Percentiles rank a stretch among this genome's conserved stretches.
Conservation (phyloP, 2,888 invertebrate genomes). For the Atethmia centrago region DNA sequence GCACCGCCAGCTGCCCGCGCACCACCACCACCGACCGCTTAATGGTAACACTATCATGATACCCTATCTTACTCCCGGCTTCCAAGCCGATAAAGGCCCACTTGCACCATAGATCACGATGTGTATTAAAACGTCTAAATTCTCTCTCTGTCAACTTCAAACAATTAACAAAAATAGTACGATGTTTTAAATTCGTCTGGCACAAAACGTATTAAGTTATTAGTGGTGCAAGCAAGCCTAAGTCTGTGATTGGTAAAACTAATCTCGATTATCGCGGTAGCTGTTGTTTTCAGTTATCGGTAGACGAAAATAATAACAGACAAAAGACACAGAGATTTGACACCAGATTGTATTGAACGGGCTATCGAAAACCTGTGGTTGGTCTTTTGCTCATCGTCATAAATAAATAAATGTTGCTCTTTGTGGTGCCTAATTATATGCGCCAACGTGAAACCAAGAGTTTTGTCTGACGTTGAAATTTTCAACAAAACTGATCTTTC, state of each 20-base stretch:
- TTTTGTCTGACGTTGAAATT: not conserved
- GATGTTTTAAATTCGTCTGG: too few relatives aligned
- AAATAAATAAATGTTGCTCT: not conserved
- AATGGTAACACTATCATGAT: constrained; percentile 79
- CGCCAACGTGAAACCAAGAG: not conserved
- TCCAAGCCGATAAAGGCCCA: too few relatives aligned
- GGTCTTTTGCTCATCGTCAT: not conserved
- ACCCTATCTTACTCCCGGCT: too few relatives aligned
- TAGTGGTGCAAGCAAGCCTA: too few relatives aligned
- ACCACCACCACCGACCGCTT: constrained; percentile 78
- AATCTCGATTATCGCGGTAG: not conserved
- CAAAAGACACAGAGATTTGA: constrained; percentile 5
- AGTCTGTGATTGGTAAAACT: not conserved
- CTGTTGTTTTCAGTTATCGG: not conserved
- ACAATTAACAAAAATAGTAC: too few relatives aligned
- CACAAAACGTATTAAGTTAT: too few relatives aligned
- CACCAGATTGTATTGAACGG: not conserved
- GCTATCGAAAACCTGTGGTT: not conserved
- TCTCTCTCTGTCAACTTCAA: too few relatives aligned
- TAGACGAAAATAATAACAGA: not conserved
- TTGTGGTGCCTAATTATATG: not conserved
- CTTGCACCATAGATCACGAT: too few relatives aligned
- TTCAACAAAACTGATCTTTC: not conserved
- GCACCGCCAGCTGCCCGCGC: constrained; percentile 72
- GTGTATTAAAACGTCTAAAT: too few relatives aligned